Percentiles rank a stretch among this genome's conserved stretches.
Conservation (phyloP, 2,888 invertebrate species). For the Agrotis ipsilon region DNA sequence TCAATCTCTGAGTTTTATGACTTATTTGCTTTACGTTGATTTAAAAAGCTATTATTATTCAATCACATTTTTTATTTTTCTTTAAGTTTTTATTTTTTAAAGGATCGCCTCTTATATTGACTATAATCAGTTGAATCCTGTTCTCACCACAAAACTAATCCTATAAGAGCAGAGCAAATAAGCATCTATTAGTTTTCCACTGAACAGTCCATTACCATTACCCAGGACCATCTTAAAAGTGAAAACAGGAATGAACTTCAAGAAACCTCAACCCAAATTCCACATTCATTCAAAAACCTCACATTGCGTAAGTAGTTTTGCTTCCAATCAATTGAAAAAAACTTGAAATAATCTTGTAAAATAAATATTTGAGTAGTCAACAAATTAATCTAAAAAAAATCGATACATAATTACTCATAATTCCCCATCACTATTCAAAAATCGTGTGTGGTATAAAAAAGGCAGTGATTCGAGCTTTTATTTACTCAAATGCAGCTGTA, state of each 20-base stretch:
- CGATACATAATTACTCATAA: slow-evolving; percentile 52
- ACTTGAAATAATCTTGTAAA: slow-evolving; percentile 9
- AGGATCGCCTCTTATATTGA: not conserved
- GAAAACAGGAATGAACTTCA: not conserved
- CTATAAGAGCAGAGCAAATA: not conserved
- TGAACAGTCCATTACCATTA: not conserved
- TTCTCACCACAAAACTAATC: too few species aligned
- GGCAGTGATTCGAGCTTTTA: slow-evolving; percentile 85
- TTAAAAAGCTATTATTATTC: not conserved
- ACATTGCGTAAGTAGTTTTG: not conserved
- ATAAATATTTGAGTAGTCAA: slow-evolving; percentile 33
- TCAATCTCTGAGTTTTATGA: not conserved
- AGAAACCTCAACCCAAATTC: not conserved
- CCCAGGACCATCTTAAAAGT: not conserved
- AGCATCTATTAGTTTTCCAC: not conserved
- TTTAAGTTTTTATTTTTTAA: not conserved
- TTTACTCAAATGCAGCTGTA: slow-evolving; percentile 89
- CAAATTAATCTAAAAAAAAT: slow-evolving; percentile 36
- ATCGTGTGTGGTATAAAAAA: slow-evolving; percentile 90
- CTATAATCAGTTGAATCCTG: too few species aligned
- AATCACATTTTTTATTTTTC: not conserved
- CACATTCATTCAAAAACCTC: not conserved
- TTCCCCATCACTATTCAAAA: slow-evolving; percentile 78
- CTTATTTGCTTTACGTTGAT: not conserved
- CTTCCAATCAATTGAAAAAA: slow-evolving; percentile 16